A percentile compares a stretch with the other conserved stretches of the same genome.
Evolutionary conservation across 2,888 invertebrate genomes (phyloP).

Genomic region (Malachius bipustulatus): DNA sequence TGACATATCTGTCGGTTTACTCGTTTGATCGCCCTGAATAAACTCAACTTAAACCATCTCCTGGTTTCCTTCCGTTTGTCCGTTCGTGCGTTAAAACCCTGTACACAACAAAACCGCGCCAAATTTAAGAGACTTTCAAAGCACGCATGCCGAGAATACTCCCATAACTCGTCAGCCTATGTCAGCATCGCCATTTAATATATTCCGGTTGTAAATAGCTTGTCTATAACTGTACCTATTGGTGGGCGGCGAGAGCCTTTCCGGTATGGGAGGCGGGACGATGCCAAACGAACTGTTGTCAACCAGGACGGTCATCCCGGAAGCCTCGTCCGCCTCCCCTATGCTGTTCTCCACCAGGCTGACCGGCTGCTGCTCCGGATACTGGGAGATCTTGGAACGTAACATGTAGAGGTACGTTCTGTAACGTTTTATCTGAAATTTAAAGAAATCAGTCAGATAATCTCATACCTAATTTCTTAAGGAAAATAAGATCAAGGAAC

Average conservation of each 20-base stretch:
- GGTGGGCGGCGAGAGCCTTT: slow-evolving; percentile 40
- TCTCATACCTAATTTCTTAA: too few relatives aligned
- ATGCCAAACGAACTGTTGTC: slow-evolving; percentile 29
- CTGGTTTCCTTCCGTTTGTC: too few relatives aligned
- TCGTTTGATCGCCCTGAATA: too few relatives aligned
- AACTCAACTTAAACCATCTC: too few relatives aligned
- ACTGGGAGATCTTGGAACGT: slow-evolving; percentile 51
- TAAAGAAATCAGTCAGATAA: too few relatives aligned
- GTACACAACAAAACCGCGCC: slow-evolving; percentile 2
- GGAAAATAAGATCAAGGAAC: too few relatives aligned
- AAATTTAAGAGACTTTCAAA: slow-evolving; percentile 1
- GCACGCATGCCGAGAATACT: slow-evolving; percentile 2
- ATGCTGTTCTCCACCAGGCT: slow-evolving; percentile 46
- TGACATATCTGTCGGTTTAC: too few relatives aligned
- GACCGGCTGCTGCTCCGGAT: slow-evolving; percentile 42
- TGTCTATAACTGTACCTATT: slow-evolving; percentile 61
- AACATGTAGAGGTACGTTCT: slow-evolving; percentile 70
- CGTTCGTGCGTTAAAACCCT: too few relatives aligned
- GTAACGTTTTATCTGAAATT: slow-evolving; percentile 66
- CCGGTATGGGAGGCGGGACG: slow-evolving; percentile 48
- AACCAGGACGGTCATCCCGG: slow-evolving; percentile 24
- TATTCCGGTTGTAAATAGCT: slow-evolving; percentile 53
- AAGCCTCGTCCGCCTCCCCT: slow-evolving; percentile 43
- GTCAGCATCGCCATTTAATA: slow-evolving; percentile 48
- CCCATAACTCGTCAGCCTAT: slow-evolving; percentile 41